Conservation (phyloP, 53 echinoderm and acorn worm genomes). For the Hippasteria phrygiana region DNA sequence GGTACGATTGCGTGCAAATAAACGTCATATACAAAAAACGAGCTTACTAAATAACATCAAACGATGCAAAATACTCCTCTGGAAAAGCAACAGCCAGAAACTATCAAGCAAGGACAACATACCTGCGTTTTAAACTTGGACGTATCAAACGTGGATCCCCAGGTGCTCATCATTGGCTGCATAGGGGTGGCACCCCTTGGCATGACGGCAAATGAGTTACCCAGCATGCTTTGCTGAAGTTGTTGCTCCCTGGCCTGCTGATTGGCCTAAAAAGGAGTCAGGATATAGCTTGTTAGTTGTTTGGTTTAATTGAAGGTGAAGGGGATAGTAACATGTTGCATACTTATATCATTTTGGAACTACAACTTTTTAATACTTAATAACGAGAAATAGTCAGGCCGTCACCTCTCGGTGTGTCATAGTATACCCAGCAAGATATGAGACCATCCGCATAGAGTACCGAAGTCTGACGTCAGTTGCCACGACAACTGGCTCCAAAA, state of each 20-base stretch:
- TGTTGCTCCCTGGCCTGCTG: slow-evolving; percentile 22
- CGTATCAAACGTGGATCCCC: slow-evolving; percentile 96
- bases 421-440: too few relatives aligned
- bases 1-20: not conserved
- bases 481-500: too few relatives aligned
- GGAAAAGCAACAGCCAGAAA: slow-evolving; percentile 14
- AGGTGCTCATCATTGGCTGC: slow-evolving; percentile 77
- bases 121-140: slow-evolving; percentile 47
- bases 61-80: not conserved
- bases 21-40: not conserved
- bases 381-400: too few relatives aligned
- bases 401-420: too few relatives aligned
- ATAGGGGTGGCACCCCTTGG: slow-evolving; percentile 65
- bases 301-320: too few relatives aligned
- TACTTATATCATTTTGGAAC: too few relatives aligned
- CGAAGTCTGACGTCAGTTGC: too few relatives aligned
- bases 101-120: not conserved
- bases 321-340: too few relatives aligned
- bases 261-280: not conserved
- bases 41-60: not conserved
- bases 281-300: too few relatives aligned
- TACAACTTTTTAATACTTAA: too few relatives aligned
- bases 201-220: slow-evolving; percentile 8
- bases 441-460: too few relatives aligned
- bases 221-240: slow-evolving; percentile 46